phyloP scores from a whole-genome alignment of 2,113 vertebrate species.

The Elanoides forficatus region DNA sequence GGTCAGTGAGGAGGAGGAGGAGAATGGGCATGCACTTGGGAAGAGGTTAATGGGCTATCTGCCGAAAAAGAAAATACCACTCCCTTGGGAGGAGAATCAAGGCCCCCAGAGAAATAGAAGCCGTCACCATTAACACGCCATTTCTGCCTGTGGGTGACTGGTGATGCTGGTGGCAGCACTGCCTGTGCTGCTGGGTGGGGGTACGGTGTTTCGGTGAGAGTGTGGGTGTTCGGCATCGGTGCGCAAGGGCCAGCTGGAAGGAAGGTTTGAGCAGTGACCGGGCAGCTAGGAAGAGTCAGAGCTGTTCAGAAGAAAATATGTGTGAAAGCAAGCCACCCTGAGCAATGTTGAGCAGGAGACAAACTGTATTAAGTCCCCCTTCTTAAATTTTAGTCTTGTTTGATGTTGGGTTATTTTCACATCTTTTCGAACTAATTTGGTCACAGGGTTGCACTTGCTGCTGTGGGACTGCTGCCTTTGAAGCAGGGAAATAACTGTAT shows the following conservation, averaged over 20 bases:
- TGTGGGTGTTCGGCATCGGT: accelerated
- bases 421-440: background rate
- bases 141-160: background rate
- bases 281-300: background rate
- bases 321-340: background rate
- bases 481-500: background rate
- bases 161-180: background rate
- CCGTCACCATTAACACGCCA: background rate
- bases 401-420: background rate
- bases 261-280: background rate
- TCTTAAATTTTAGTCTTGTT: background rate
- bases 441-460: background rate
- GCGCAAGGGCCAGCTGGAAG: background rate
- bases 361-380: background rate
- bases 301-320: background rate
- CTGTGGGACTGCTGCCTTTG: background rate
- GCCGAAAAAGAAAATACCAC: background rate
- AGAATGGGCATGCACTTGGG: background rate
- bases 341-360: background rate
- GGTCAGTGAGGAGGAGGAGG: background rate
- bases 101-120: background rate
- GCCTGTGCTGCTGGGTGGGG: background rate
- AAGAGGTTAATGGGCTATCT: background rate
- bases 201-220: background rate
- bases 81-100: background rate